A percentile compares a stretch with the other conserved stretches of the same genome.
Evolutionary conservation across 2,113 vertebrate species (phyloP).

Genomic region (Arenaria interpres): DNA sequence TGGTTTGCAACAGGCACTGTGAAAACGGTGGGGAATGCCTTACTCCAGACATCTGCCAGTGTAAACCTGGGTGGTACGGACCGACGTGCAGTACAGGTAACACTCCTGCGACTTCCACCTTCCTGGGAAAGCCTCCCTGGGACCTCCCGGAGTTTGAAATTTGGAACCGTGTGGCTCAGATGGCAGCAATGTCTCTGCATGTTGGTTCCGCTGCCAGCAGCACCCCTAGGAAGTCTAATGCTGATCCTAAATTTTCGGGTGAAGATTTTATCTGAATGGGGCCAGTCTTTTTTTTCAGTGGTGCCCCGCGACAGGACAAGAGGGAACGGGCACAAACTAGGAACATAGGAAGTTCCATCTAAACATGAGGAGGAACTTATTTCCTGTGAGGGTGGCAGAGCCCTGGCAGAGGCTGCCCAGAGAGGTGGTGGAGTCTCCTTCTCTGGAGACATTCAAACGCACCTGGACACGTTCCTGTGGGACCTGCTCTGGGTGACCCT

Average conservation of each 20-base stretch:
- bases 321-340: no score
- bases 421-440: no score
- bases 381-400: no score
- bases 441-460: no score
- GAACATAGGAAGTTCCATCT: no score
- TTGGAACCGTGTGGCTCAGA: fast-evolving
- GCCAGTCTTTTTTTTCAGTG: no score
- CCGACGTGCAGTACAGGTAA: conserved; percentile 89
- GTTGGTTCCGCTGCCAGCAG: not conserved
- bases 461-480: no score
- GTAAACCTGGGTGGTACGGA: conserved; percentile 85
- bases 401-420: no score
- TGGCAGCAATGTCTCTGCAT: not conserved
- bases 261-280: not conserved
- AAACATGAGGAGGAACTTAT: no score
- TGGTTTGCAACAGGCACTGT: conserved; percentile 93
- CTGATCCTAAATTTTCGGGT: not conserved
- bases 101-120: not conserved
- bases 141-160: not conserved
- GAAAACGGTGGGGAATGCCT: conserved; percentile 89
- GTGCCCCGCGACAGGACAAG: no score
- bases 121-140: fast-evolving
- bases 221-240: not conserved
- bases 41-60: conserved; percentile 85
- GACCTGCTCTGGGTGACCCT: no score